Percentiles rank a stretch among this genome's conserved stretches.
Evolutionary conservation across 2,113 vertebrate species (phyloP).

Genomic region (Apeltes quadracus): DNA sequence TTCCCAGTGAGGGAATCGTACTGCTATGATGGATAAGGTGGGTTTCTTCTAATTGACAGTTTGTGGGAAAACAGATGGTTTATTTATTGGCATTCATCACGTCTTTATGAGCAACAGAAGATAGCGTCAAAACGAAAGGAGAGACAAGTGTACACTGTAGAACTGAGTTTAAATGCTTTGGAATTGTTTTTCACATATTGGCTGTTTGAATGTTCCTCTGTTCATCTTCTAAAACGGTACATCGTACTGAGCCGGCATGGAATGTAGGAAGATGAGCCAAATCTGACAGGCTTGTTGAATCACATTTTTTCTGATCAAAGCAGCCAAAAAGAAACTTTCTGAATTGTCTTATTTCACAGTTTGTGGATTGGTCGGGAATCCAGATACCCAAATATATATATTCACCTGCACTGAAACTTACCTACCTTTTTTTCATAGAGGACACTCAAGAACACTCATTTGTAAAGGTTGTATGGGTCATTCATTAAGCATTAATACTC

Average conservation of each 20-base stretch:
- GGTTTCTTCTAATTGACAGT: slow-evolving; percentile 64
- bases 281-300: background rate
- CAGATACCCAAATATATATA: background rate
- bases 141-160: slow-evolving; percentile 8
- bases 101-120: slow-evolving; percentile 67
- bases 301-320: background rate
- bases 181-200: background rate
- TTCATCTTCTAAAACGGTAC: background rate
- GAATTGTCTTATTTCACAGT: background rate
- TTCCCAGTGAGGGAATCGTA: slow-evolving; percentile 47
- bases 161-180: background rate
- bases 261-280: background rate
- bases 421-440: background rate
- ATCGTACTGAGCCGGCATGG: background rate
- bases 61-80: slow-evolving; percentile 69
- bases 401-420: background rate
- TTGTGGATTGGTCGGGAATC: background rate
- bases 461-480: too few species aligned
- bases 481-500: background rate
- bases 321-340: background rate
- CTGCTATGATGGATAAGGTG: slow-evolving; percentile 65
- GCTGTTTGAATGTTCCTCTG: background rate
- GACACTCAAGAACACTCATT: background rate
- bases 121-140: slow-evolving; percentile 27
- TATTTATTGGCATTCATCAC: slow-evolving; percentile 66